phyloP scores from a whole-genome alignment of 2,888 invertebrate genomes.

The Timandra comae region DNA sequence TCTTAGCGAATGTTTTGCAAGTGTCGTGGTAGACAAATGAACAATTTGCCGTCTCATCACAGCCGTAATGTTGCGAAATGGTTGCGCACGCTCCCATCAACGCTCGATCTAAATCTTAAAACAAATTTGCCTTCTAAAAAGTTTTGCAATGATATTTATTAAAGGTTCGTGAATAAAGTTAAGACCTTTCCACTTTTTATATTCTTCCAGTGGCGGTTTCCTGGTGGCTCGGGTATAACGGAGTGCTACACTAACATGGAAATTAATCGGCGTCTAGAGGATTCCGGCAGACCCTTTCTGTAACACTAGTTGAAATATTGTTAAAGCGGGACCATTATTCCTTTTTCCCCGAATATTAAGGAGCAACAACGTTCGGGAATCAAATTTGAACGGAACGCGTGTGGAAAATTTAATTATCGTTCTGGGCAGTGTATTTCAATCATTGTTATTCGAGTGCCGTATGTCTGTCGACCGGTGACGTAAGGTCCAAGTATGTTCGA shows the following conservation, averaged over 20 bases:
- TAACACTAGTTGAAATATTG: conserved; percentile 35
- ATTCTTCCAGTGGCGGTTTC: conserved; percentile 26
- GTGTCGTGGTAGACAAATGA: conserved; percentile 58
- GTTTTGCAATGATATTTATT: too few species aligned
- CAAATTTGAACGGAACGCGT: conserved; percentile 47
- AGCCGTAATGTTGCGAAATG: conserved; percentile 55
- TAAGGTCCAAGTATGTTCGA: conserved; percentile 48
- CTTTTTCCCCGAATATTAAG: conserved; percentile 23
- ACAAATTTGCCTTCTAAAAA: too few species aligned
- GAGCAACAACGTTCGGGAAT: conserved; percentile 30
- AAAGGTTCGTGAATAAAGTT: conserved; percentile 15
- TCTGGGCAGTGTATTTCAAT: conserved; percentile 47
- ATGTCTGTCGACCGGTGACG: conserved; percentile 61
- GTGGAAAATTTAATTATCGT: conserved; percentile 71
- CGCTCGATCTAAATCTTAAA: conserved; percentile 8
- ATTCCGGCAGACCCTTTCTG: conserved; percentile 32
- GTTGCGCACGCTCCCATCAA: conserved; percentile 44
- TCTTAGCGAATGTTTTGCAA: conserved; percentile 36
- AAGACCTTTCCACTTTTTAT: conserved; percentile 21
- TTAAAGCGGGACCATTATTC: conserved; percentile 27
- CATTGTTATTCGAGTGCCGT: conserved; percentile 68
- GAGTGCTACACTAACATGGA: conserved; percentile 37
- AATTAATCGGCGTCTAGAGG: conserved; percentile 52
- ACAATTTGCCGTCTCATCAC: conserved; percentile 65
- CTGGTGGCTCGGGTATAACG: conserved; percentile 33